phyloP scores from a whole-genome alignment of 2,797 vertebrate species.

The Orientallactaga sibirica region DNA sequence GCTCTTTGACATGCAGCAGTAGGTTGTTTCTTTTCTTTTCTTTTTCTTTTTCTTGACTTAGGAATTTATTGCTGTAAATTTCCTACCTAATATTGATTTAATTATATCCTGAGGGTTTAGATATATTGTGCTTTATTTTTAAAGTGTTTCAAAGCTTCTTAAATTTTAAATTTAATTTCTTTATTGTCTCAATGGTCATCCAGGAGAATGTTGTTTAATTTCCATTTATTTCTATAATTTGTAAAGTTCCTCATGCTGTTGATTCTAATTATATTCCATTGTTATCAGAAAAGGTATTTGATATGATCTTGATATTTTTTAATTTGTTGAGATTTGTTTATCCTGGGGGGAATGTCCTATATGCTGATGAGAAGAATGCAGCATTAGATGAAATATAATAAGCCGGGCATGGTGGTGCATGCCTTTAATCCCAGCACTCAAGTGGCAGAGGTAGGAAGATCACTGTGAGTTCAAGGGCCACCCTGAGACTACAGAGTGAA shows the following conservation, averaged over 20 bases:
- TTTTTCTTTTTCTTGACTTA: background rate
- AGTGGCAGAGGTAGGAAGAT: too few relatives aligned
- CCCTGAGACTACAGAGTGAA: too few relatives aligned
- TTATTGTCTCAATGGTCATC: background rate
- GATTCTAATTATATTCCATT: slow-evolving; percentile 13
- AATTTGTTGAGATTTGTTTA: background rate
- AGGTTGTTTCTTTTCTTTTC: background rate
- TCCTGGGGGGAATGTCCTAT: background rate
- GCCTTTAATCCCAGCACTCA: too few relatives aligned
- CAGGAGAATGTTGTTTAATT: background rate
- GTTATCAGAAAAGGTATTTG: background rate
- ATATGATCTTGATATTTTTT: background rate
- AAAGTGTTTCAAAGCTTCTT: background rate
- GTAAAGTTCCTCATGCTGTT: background rate
- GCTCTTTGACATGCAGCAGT: background rate
- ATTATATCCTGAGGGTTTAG: background rate
- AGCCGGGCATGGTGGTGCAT: too few relatives aligned
- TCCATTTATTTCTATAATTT: background rate
- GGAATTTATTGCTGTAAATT: background rate
- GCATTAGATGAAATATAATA: background rate
- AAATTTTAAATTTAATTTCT: background rate
- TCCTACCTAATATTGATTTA: background rate
- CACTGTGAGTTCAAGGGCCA: too few relatives aligned
- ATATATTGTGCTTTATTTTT: background rate
- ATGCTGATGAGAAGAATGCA: background rate